These are phyloP conservation scores for Acanthosepion lycidas DNA, from an alignment of 2,888 invertebrate species.

Conservation along the genomic window DNA sequence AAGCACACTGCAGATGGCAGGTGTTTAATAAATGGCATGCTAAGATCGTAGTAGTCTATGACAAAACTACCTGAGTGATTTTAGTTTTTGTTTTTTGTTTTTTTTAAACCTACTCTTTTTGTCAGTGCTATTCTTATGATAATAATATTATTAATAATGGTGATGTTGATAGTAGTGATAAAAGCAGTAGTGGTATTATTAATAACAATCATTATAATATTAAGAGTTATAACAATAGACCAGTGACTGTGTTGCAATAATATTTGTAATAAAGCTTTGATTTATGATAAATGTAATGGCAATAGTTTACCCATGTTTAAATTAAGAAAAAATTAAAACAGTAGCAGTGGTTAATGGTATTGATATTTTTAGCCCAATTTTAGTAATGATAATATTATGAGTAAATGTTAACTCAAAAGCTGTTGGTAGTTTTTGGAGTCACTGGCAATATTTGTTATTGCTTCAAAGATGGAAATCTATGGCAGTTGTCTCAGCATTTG, in stretches of 20 bases:
- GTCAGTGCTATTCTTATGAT: too few species aligned
- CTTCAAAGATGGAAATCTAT: too few species aligned
- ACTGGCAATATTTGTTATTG: too few species aligned
- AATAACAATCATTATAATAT: background rate
- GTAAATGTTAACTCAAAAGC: background rate
- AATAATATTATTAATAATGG: background rate
- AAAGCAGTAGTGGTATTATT: background rate
- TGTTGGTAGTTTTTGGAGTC: too few species aligned
- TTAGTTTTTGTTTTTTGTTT: too few species aligned
- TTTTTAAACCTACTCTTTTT: background rate
- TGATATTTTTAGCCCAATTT: too few species aligned
- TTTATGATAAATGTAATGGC: background rate
- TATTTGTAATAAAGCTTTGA: background rate
- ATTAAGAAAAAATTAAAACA: background rate
- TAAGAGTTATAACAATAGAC: background rate
- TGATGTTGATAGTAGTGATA: background rate
- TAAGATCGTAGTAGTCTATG: background rate
- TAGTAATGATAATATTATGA: too few species aligned
- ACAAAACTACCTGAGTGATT: background rate
- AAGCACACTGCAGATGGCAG: background rate
- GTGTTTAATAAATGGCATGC: background rate
- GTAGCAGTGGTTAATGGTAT: background rate
- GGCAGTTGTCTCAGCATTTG: too few species aligned
- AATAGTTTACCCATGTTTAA: background rate
- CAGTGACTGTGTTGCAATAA: background rate